Percentiles rank a stretch among this genome's conserved stretches.
Evolutionary conservation across 2,888 invertebrate species (phyloP).

Genomic region (Papilio demoleus): DNA sequence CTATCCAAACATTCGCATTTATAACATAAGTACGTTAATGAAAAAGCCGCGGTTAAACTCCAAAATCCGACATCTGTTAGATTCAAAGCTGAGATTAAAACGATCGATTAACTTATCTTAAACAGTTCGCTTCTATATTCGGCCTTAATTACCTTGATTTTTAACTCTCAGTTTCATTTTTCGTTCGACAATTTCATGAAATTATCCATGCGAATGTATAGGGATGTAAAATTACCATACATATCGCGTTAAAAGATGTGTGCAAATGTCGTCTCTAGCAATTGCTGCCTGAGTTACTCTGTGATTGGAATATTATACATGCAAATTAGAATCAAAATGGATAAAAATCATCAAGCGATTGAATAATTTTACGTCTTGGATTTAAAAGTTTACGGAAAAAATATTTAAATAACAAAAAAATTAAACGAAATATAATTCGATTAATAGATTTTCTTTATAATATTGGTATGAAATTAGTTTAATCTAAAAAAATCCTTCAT

Average conservation of each 20-base stretch:
- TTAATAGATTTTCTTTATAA: neutral
- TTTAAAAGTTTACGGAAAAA: no score
- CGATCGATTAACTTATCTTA: no score
- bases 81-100: no score
- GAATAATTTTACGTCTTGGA: neutral
- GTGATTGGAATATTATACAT: conserved; percentile 26
- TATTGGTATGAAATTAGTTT: no score
- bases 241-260: conserved; percentile 34
- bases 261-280: conserved; percentile 36
- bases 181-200: neutral
- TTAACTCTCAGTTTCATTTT: neutral
- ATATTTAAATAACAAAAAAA: neutral
- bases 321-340: conserved; percentile 20
- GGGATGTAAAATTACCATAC: conserved; percentile 36
- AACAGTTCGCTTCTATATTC: no score
- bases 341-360: neutral
- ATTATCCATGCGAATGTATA: neutral
- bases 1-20: no score
- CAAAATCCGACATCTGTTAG: no score
- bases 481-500: no score
- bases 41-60: no score
- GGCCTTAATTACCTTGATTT: no score
- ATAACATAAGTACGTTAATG: no score
- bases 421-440: no score
- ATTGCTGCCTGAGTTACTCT: conserved; percentile 23